Conservation (phyloP, 1,140 invertebrate species). For the Procambarus clarkii region DNA sequence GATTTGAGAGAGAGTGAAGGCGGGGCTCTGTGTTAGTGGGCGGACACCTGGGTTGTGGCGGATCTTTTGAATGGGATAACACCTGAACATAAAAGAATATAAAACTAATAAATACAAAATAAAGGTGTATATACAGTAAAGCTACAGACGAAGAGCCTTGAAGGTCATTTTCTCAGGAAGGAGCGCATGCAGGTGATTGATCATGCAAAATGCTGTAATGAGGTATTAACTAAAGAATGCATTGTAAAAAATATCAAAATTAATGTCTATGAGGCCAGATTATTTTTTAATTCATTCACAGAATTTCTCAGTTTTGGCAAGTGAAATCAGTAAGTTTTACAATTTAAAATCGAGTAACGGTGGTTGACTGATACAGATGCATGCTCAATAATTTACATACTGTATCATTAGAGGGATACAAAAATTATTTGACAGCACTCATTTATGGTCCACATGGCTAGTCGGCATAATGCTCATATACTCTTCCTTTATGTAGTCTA, state of each 20-base stretch:
- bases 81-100: conserved; percentile 51
- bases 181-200: conserved; percentile 9
- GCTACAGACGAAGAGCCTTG: neutral
- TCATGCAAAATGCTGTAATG: conserved; percentile 2
- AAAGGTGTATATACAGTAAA: neutral
- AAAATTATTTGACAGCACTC: too few species aligned
- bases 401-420: too few species aligned
- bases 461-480: too few species aligned
- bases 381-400: neutral
- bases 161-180: conserved; percentile 1
- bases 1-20: conserved; percentile 47
- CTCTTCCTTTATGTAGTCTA: too few species aligned
- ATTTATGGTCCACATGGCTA: too few species aligned
- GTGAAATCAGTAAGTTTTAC: too few species aligned
- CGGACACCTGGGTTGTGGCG: conserved; percentile 51
- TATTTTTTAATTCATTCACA: neutral
- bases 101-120: conserved; percentile 17
- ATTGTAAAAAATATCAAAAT: neutral
- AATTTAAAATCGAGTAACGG: too few species aligned
- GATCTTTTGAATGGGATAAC: conserved; percentile 62
- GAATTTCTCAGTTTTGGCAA: too few species aligned
- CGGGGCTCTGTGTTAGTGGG: conserved; percentile 62
- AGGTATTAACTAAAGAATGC: neutral
- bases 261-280: neutral
- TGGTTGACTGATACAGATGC: neutral